phyloP scores from a whole-genome alignment of 1,140 invertebrate genomes.

The Ceratitis capitata region DNA sequence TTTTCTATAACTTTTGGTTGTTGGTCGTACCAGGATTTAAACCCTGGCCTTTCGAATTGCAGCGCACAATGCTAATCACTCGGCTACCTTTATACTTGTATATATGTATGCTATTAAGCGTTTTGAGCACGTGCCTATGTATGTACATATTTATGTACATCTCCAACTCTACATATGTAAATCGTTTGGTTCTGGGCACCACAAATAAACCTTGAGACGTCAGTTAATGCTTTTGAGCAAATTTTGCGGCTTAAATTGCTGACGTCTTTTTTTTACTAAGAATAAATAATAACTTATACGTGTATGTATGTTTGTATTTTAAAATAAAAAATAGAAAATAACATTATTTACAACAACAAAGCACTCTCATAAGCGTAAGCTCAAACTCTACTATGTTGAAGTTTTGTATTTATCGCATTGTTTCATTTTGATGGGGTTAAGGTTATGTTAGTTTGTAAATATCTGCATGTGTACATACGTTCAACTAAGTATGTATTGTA shows the following conservation, averaged over 20 bases:
- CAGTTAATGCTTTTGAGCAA: constrained; percentile 3
- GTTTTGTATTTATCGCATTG: not conserved
- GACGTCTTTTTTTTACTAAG: constrained; percentile 18
- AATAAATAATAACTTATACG: too few relatives aligned
- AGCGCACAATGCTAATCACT: too few relatives aligned
- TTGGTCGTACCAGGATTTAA: too few relatives aligned
- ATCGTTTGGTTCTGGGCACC: not conserved
- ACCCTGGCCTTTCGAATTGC: too few relatives aligned
- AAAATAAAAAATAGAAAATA: not conserved
- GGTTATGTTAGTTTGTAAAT: not conserved
- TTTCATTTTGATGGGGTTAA: constrained; percentile 17
- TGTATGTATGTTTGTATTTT: too few relatives aligned
- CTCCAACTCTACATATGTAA: not conserved
- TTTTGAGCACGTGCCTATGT: too few relatives aligned
- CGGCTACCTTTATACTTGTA: too few relatives aligned
- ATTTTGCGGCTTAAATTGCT: constrained; percentile 15
- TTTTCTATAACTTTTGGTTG: too few relatives aligned
- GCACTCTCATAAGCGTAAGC: not conserved
- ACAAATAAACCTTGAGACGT: not conserved
- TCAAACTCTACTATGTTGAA: not conserved
- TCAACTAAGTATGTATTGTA: not conserved
- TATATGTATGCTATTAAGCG: too few relatives aligned
- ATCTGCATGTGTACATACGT: not conserved
- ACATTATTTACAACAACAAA: not conserved
- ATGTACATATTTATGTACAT: not conserved